These are phyloP conservation scores for Gryon sp. DNA, from an alignment of 1,140 invertebrate species.

Conservation along the genomic window DNA sequence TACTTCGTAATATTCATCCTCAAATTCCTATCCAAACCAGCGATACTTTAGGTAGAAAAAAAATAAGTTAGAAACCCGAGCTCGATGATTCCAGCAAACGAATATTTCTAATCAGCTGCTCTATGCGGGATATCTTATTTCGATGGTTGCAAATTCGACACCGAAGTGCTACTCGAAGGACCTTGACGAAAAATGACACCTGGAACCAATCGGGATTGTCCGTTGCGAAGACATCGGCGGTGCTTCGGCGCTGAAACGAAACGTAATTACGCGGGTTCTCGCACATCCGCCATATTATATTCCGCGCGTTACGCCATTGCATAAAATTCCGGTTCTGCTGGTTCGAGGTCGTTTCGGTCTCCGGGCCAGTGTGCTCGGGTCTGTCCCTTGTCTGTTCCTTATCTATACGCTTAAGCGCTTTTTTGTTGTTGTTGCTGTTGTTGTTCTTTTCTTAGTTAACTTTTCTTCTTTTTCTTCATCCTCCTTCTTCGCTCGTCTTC, in stretches of 20 bases:
- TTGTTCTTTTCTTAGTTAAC: too few relatives aligned
- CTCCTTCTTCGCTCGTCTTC: too few relatives aligned
- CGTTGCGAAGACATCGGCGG: slow-evolving; percentile 7
- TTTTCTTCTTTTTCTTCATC: too few relatives aligned
- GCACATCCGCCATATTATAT: slow-evolving; percentile 67
- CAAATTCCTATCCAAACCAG: slow-evolving; percentile 7
- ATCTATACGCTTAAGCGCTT: slow-evolving; percentile 41
- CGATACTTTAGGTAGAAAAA: too few relatives aligned
- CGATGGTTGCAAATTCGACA: slow-evolving; percentile 18
- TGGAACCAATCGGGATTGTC: slow-evolving; percentile 13
- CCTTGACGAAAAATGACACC: slow-evolving; percentile 25
- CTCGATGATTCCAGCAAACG: neutral
- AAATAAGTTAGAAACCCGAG: too few relatives aligned
- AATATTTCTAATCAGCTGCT: slow-evolving; percentile 11
- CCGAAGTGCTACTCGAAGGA: neutral
- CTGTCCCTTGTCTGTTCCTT: slow-evolving; percentile 52
- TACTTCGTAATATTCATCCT: too few relatives aligned
- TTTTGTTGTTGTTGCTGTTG: too few relatives aligned
- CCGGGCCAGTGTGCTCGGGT: slow-evolving; percentile 55
- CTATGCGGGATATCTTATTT: slow-evolving; percentile 1
- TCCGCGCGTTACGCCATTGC: slow-evolving; percentile 74
- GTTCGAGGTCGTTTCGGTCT: slow-evolving; percentile 62
- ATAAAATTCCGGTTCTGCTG: slow-evolving; percentile 78
- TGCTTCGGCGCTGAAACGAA: slow-evolving; percentile 7
- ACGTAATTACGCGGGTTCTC: slow-evolving; percentile 67